Percentiles rank a stretch among this genome's conserved stretches.
Evolutionary conservation across 2,113 vertebrate genomes (phyloP).

Genomic region (Phaetusa simplex): DNA sequence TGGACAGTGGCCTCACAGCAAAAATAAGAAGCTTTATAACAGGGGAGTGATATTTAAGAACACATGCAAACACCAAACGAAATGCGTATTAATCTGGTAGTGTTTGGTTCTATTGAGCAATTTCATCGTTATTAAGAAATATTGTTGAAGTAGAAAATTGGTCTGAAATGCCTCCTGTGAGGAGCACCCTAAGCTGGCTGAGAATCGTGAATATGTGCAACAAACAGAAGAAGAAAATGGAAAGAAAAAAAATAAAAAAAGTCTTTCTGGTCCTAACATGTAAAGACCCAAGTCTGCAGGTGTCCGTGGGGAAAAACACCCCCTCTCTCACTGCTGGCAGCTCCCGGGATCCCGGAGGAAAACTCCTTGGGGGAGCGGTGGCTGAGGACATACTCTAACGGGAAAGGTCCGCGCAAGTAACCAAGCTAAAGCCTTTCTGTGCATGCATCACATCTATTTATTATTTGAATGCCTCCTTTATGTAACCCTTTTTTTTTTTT

Average conservation of each 20-base stretch:
- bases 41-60: not conserved
- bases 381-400: not conserved
- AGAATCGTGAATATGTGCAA: not conserved
- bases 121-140: not conserved
- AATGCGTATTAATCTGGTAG: not conserved
- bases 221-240: not conserved
- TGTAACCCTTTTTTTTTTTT: not conserved
- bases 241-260: not conserved
- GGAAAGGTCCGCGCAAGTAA: fast-evolving
- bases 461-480: not conserved
- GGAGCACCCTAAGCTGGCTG: not conserved
- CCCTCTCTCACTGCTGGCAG: not conserved
- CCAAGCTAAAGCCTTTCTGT: not conserved
- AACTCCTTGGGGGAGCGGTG: not conserved
- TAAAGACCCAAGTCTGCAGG: not conserved
- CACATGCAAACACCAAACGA: not conserved
- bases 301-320: not conserved
- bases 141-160: not conserved
- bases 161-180: not conserved
- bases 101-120: not conserved
- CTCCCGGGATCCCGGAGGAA: not conserved
- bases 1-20: not conserved
- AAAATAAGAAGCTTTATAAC: not conserved
- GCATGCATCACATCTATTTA: not conserved
- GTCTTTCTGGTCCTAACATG: not conserved